A percentile compares a stretch with the other conserved stretches of the same genome.
phyloP scores from a whole-genome alignment of 2,888 invertebrate genomes.

The Lottia scabra region DNA sequence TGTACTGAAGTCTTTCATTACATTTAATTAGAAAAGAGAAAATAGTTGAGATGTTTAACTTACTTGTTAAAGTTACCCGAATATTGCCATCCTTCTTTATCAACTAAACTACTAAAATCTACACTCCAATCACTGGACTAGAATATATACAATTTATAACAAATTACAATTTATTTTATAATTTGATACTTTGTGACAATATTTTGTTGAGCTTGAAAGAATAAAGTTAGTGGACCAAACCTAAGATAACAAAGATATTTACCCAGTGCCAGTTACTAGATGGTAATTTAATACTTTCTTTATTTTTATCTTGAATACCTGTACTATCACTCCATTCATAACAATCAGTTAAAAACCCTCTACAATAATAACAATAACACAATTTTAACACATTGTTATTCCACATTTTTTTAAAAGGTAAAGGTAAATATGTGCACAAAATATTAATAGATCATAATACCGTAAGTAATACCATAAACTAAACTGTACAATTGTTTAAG shows the following conservation, averaged over 20 bases:
- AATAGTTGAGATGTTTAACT: neutral
- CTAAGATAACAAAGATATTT: conserved; percentile 47
- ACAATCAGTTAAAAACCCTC: conserved; percentile 84
- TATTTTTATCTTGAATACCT: conserved; percentile 84
- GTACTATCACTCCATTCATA: conserved; percentile 90
- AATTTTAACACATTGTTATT: neutral
- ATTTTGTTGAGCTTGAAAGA: neutral
- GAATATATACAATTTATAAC: neutral
- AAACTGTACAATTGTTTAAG: no score
- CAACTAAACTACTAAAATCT: conserved; percentile 92
- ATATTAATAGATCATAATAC: neutral
- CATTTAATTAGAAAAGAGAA: no score
- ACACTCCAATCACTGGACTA: conserved; percentile 85
- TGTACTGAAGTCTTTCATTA: no score
- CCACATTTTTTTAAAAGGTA: no score
- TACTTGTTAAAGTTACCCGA: conserved; percentile 83
- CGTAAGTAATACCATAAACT: no score
- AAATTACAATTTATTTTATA: no score
- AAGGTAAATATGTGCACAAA: no score
- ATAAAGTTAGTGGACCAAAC: no score
- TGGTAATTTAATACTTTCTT: conserved; percentile 86
- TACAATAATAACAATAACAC: conserved; percentile 48
- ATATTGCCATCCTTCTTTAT: conserved; percentile 94
- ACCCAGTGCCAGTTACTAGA: conserved; percentile 93
- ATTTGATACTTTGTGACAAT: neutral